Base-by-base conservation (phyloP, 2,797 vertebrate genomes). In the Carcharodon carcharias region DNA sequence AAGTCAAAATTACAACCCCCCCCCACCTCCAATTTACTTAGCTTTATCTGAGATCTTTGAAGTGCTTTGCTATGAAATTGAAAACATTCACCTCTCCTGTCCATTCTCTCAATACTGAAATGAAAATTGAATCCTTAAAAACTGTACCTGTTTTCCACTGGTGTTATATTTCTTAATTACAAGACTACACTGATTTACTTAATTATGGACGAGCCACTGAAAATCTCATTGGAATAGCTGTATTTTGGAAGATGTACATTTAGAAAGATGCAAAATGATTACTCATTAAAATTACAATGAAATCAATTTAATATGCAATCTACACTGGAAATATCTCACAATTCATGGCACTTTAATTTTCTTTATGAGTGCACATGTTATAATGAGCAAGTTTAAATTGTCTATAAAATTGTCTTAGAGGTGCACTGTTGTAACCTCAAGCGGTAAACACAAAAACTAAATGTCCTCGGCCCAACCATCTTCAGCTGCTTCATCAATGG, bases 291-390 rank as follows among this genome's bases (percentile, higher is more conserved):
- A 54, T 95, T 54, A 95, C 63, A 71, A 71, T 50, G 40, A 69
- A 71, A 50, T 95, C 65, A 95, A 95, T 45, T 95, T 31, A 21
- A 95, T 1, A 50, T 95, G 93, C 93, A 71, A 71, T 92, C 89
- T 65, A 18, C 89, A 40, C 16, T 16, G 8, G 67, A 71, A 95
- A 95, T 26, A n/a, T 35, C 54, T 56, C 93, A 16, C 45, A 95
- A 73, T 95, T 54, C 93, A 71, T 95, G 93, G 31, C 40, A 54
- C 67, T 95, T 71, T 35, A 95, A 50, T 69, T 95, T 67, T 73
- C 93, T 69, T 69, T 50, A 67, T 94, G 92, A 94, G 69, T 94
- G 92, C 63, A 69, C 65, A 92, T 63, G 91, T 95, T 95, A 73
- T 50, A 54, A 54, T 71, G 23, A 93, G 58, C 6, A 67, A 18